Base-by-base conservation (phyloP, 2,797 vertebrate species). In the Clarias pachynema region DNA sequence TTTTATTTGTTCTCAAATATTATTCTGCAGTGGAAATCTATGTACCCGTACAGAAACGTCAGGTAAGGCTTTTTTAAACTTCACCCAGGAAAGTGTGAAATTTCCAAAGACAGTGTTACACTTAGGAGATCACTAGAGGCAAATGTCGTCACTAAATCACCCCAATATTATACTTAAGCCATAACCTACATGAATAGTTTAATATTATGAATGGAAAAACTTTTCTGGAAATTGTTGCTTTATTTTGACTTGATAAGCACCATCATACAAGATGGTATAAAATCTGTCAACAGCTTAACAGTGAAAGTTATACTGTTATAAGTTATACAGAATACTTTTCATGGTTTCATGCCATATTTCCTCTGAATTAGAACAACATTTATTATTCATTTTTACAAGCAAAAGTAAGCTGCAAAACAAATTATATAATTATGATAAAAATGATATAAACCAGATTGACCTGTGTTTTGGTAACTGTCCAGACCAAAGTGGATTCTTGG, bases 1-100 rank as follows among this genome's bases (percentile, higher is more conserved):
- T 63, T 83, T 24, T 81, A 56, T 57, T 79, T 85, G 70, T 49
- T 86, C 79, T 87, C 82, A 85, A 83, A 88, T 86, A 63, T 83
- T 65, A 49, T 86, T 77, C 80, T 86, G 80, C 22, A 49, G 34
- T 40, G 20, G 3, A 44, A 14, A 16, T 72, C 9, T 44, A n/a
- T 12, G n/a, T 5, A 12, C 9, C 20, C 1, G 5, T 72, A 26
- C 40, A 53, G 24, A 12, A 49, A 44, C 68, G 0, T 44, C 0
- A 73, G 24, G 44, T 73, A 26, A 49, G 24, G 14, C 22, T 26
- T 73, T 26, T 73, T n/a, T 16, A 5, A 49, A 16, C 12, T 53
- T 73, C 9, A 37, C 63, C 18, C 34, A 40, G 9, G 69, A 44
- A 49, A 72, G 15, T 29, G 26, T 29, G 26, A 29, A 5, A 65